Evolutionary conservation across 2,797 vertebrate species (phyloP).

Genomic region (Selene dorsalis): DNA sequence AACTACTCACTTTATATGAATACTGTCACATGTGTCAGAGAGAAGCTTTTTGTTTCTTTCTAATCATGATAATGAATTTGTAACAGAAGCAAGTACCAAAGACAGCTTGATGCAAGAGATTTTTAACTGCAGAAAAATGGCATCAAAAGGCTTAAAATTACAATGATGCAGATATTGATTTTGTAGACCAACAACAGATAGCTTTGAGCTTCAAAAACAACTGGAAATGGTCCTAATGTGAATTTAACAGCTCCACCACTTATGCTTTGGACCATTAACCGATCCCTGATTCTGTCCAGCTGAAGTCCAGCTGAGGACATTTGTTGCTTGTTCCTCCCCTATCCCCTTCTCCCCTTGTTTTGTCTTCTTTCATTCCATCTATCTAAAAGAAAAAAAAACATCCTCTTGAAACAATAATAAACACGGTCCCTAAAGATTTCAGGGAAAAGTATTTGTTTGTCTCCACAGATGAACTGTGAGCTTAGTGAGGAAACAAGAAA

Average conservation of each 20-base stretch:
- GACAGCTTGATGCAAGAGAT: not conserved
- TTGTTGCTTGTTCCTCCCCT: not conserved
- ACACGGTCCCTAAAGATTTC: not conserved
- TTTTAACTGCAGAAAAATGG: not conserved
- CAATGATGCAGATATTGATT: constrained; percentile 5
- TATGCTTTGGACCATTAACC: not conserved
- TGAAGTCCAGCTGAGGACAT: constrained; percentile 1
- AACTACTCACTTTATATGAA: not conserved
- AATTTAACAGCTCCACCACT: not conserved
- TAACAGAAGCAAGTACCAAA: not conserved
- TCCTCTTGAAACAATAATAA: not conserved
- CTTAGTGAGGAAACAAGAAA: not conserved
- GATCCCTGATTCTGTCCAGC: not conserved
- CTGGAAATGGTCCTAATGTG: not conserved
- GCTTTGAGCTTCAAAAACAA: constrained; percentile 26
- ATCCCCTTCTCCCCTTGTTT: not conserved
- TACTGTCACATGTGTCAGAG: not conserved
- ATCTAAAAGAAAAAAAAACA: not conserved
- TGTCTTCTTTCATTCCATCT: not conserved
- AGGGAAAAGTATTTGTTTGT: not conserved
- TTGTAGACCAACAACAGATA: not conserved
- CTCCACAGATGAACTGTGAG: constrained; percentile 7
- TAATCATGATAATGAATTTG: not conserved
- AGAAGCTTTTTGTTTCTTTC: not conserved
- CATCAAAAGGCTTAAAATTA: not conserved